Base-by-base conservation (phyloP, 1,140 invertebrate species). In the Phymastichus coffea region DNA sequence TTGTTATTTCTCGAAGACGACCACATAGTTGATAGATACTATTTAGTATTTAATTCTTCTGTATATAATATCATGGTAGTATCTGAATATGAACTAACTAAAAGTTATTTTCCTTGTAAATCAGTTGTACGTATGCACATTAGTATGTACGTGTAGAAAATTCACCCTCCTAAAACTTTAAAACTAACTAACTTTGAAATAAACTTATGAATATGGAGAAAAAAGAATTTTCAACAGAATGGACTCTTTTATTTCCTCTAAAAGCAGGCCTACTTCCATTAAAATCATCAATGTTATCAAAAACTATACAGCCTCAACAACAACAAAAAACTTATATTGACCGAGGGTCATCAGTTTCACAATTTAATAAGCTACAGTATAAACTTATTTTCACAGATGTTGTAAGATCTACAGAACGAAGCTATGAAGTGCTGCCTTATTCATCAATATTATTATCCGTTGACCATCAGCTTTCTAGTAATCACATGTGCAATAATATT, bases 261-360 rank as follows among this genome's bases (percentile, higher is more conserved):
- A 86, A 85, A 72, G 78, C 83, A 0, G 83, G 84, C 1, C 67
- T 86, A 2, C 83, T 85, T 62, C 75, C 83, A 6, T 81, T 85
- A 74, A 85, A 83, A 65, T 84, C 82, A 0, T 81, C 82, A 0
- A 67, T 80, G 19, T 78, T 79, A 1, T 75, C 75, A 1, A 73
- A 66, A 43, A 79, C 68, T 41, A 57, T 68, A 28, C 66, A 70
- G 9, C 69, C 70, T 15, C 44, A 57, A 15, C 47, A 57, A 80
- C 23, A 65, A 77, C 44, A 56, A 12, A 69, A 83, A 8, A 65
- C 84, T 23, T 72, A 82, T 25, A 86, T 88, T 48, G 82, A 88
- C 23, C 79, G 88, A 2, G 85, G 88, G 0, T 89, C 87, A 0
- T 88, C 87, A 55, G 79, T 90, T 72, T 88, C 87, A 3, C 88